These are phyloP conservation scores for Alectoris magna DNA, from an alignment of 2,797 vertebrate species.

Conservation along the genomic window DNA sequence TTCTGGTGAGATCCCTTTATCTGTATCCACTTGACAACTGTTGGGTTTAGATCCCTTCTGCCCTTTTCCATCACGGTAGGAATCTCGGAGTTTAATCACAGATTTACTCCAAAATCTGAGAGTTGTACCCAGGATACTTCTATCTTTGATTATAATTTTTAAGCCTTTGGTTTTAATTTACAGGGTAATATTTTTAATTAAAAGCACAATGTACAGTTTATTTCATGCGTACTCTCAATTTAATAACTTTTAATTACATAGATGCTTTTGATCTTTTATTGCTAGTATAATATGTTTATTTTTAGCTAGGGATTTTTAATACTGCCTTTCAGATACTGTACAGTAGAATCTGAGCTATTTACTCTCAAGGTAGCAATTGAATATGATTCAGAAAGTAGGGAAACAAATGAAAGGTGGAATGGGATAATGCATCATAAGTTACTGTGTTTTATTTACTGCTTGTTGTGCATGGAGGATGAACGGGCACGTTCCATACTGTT, in stretches of 20 bases:
- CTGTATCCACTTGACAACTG: background rate
- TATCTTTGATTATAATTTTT: background rate
- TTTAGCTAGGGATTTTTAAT: background rate
- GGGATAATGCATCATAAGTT: background rate
- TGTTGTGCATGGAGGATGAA: background rate
- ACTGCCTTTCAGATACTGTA: background rate
- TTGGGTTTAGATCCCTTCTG: background rate
- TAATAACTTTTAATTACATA: conserved; percentile 35
- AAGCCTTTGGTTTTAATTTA: conserved; percentile 26
- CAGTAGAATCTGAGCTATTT: background rate
- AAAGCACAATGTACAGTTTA: background rate
- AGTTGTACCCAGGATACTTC: background rate
- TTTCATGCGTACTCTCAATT: background rate
- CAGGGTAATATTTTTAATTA: conserved; percentile 47
- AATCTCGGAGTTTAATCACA: background rate
- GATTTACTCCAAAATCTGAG: background rate
- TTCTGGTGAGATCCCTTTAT: background rate
- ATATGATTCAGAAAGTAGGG: background rate
- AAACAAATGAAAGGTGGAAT: background rate
- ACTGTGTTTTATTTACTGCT: background rate
- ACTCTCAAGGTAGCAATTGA: background rate
- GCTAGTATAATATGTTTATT: background rate
- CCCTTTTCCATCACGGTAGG: background rate
- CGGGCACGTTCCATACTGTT: background rate
- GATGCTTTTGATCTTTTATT: conserved; percentile 37